Percentiles rank a stretch among this genome's conserved stretches.
These are phyloP conservation scores for Cabera pusaria DNA, from an alignment of 2,888 invertebrate genomes.

Conservation along the genomic window DNA sequence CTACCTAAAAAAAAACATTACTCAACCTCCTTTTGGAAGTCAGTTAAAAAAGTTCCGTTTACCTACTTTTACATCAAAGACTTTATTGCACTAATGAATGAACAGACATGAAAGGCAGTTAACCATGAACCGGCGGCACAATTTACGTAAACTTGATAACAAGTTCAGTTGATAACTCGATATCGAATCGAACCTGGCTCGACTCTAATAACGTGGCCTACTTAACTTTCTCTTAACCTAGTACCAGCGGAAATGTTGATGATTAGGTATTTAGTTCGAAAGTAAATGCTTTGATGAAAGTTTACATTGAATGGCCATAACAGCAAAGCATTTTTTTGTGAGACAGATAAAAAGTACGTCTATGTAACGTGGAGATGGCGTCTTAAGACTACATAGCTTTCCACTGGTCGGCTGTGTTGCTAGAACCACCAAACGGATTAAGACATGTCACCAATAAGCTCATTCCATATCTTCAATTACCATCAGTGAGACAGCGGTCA, in stretches of 20 bases:
- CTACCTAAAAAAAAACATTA: no score
- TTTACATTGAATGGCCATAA: background rate
- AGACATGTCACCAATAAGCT: no score
- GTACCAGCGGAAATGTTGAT: constrained; percentile 17
- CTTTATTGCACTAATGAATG: constrained; percentile 5
- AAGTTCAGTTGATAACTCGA: constrained; percentile 9
- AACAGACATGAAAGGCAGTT: constrained; percentile 3
- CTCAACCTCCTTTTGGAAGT: no score
- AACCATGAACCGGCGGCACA: constrained; percentile 7
- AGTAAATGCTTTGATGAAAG: constrained; percentile 9
- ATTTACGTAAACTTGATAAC: constrained; percentile 1
- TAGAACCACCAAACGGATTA: no score
- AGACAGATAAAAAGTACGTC: no score
- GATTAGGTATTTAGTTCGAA: constrained; percentile 12
- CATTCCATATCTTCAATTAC: no score
- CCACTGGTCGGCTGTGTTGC: no score
- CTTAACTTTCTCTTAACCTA: constrained; percentile 26
- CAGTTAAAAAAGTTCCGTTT: no score
- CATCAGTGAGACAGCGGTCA: no score
- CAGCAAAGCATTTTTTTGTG: no score
- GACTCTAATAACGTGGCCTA: constrained; percentile 21
- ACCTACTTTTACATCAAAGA: constrained; percentile 6
- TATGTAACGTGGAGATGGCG: no score
- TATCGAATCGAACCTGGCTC: constrained; percentile 12
- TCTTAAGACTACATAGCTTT: no score